These are phyloP conservation scores for Ceratina australensis DNA, from an alignment of 1,140 invertebrate species.

Conservation along the genomic window DNA sequence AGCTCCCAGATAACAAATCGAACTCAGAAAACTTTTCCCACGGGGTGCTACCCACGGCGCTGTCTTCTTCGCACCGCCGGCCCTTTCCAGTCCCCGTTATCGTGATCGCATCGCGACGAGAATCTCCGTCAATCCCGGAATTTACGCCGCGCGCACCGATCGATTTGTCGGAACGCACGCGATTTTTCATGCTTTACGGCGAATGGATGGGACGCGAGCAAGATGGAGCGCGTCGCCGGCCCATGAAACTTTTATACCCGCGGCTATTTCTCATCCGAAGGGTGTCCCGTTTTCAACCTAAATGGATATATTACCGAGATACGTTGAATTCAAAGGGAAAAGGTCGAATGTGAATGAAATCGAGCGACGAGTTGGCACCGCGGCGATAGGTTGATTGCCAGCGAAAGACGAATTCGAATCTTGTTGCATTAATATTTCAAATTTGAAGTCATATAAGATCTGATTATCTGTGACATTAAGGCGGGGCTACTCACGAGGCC, in stretches of 20 bases:
- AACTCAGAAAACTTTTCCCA: slow-evolving; percentile 44
- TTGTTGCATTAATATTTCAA: no score
- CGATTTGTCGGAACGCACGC: slow-evolving; percentile 4
- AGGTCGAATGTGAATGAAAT: not conserved
- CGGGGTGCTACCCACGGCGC: not conserved
- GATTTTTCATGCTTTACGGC: slow-evolving; percentile 23
- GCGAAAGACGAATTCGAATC: no score
- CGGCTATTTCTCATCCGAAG: slow-evolving; percentile 1
- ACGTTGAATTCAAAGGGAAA: slow-evolving; percentile 15
- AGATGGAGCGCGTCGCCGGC: not conserved
- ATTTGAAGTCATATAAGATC: no score
- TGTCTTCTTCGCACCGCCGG: not conserved
- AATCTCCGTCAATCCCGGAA: not conserved
- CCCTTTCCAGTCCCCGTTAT: no score
- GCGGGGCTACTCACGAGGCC: not conserved
- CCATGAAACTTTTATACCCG: slow-evolving; percentile 28
- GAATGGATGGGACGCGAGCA: slow-evolving; percentile 11
- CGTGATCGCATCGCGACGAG: not conserved
- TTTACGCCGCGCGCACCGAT: not conserved
- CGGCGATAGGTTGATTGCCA: no score
- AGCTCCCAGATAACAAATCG: slow-evolving; percentile 44
- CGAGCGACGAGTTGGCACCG: not conserved
- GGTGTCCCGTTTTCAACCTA: not conserved
- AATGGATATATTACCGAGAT: slow-evolving; percentile 10
- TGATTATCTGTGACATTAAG: no score